These are phyloP conservation scores for Tipula vernalis DNA, from an alignment of 2,888 invertebrate species.

Conservation along the genomic window DNA sequence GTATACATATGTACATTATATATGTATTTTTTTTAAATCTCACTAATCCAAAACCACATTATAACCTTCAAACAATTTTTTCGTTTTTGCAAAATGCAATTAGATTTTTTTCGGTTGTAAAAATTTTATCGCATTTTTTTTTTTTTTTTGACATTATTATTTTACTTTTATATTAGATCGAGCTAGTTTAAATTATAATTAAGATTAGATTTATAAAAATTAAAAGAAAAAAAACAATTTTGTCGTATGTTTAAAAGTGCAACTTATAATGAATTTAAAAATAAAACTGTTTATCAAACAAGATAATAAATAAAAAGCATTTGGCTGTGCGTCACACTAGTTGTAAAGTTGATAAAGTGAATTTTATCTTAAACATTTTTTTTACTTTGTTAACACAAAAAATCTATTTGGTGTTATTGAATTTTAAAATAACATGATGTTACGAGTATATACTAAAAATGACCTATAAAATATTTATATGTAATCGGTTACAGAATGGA, in stretches of 20 bases:
- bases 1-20: not conserved
- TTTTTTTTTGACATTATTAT: not conserved
- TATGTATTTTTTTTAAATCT: not conserved
- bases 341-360: not conserved
- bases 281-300: not conserved
- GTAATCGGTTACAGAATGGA: not conserved
- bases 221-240: not conserved
- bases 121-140: not conserved
- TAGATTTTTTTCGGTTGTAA: not conserved
- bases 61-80: not conserved
- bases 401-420: not conserved
- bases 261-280: not conserved
- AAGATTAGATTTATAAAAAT: not conserved
- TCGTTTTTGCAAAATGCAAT: not conserved
- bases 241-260: not conserved
- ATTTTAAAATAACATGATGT: not conserved
- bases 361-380: not conserved
- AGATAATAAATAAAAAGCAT: not conserved
- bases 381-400: not conserved
- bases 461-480: not conserved
- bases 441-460: not conserved
- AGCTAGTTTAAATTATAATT: not conserved
- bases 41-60: not conserved
- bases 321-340: not conserved
- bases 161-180: not conserved